Conservation (phyloP, 2,797 vertebrate genomes). For the Artibeus jamaicensis region DNA sequence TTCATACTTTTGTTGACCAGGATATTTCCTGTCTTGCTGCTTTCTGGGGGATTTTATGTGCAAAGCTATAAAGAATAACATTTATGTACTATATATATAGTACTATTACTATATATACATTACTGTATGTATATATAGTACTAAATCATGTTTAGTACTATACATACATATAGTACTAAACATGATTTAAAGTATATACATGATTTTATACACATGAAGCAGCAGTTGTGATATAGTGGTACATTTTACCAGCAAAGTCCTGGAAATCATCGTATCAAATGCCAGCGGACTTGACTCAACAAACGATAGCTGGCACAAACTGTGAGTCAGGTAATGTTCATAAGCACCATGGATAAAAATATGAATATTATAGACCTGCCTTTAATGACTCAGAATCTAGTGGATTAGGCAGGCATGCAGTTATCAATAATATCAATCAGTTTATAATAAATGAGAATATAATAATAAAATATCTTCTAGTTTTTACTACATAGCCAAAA, state of each 20-base stretch:
- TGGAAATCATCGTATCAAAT: neutral
- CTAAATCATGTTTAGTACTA: too few species aligned
- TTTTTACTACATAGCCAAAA: neutral
- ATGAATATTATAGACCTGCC: neutral
- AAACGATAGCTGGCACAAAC: neutral
- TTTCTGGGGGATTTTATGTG: neutral
- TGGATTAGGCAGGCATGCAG: neutral
- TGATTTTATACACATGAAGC: neutral
- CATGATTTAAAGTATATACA: neutral
- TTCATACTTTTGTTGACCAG: neutral
- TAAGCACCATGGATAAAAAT: neutral
- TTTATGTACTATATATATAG: neutral
- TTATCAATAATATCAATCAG: neutral
- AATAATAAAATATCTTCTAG: neutral
- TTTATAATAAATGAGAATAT: neutral
- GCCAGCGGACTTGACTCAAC: neutral
- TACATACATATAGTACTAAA: too few species aligned
- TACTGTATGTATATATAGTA: too few species aligned
- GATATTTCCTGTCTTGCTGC: neutral
- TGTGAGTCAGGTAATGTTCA: neutral
- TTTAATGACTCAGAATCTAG: neutral
- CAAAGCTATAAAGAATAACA: neutral
- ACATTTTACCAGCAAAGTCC: neutral
- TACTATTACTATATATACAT: too few species aligned
- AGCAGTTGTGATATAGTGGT: neutral